Evolutionary conservation across 2,113 vertebrate species (phyloP), one percentile per base, ranked within the genome.

Genomic region (Sarotherodon lohbergeri): DNA sequence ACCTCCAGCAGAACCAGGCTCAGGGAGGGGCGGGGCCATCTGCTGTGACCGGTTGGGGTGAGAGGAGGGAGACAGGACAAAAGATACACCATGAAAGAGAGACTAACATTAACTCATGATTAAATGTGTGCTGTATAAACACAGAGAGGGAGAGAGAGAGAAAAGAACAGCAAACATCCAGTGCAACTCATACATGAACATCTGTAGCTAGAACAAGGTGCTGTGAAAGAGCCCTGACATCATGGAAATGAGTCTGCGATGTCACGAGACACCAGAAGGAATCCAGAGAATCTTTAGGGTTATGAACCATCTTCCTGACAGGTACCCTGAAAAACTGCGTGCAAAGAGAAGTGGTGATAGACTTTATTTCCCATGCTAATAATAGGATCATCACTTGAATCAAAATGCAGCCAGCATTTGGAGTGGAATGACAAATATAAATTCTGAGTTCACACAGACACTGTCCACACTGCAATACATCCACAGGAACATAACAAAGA

Each of bases 31-130:
- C 5, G 27, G 27, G 27, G 57, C 29, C 29, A 61, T 61, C 29
- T 61, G 29, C 57, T 19, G 13, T 0, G 1, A 61, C 2, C 1
- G 1, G 59, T 19, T 63, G 59, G 59, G 29, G 59, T 4, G 29
- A 63, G 29, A 36, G 9, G 0, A 63, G 59, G 59, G 1, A 36
- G 29, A 36, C 9, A 2, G 32, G 16, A 7, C 5, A 19, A 0
- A 63, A 19, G 32, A 36, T 36, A 7, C 59, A 63, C 32, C 17
- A 1, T 7, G 59, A 34, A 63, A 63, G 59, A 63, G 29, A 63
- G 16, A 63, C 36, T 3, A 63, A 32, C 59, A 63, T 63, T 4
- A 59, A 59, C 56, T 59, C 27, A 9, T 59, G 27, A 59, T 59
- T 59, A 66, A 1, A 66, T 0, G 32, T 66, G 10, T 39, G 32